These are phyloP conservation scores for Parnassius orleans DNA, from an alignment of 2,888 invertebrate genomes.

Conservation along the genomic window DNA sequence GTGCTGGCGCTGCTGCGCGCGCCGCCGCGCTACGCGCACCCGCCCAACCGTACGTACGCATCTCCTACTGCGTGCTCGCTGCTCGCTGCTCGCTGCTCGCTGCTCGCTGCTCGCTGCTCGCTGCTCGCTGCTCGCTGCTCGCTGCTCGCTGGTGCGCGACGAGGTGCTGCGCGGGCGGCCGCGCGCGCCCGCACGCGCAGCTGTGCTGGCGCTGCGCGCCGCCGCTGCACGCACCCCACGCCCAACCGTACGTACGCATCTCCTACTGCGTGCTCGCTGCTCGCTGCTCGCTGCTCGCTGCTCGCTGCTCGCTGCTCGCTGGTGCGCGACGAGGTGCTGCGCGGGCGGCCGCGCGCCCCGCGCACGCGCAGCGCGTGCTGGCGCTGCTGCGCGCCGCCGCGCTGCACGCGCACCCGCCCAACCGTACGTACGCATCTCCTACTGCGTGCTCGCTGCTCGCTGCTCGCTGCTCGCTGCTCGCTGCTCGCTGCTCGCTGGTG, in stretches of 20 bases:
- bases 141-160: too few species aligned
- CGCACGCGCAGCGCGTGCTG: slow-evolving; percentile 82
- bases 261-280: too few species aligned
- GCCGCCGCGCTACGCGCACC: slow-evolving; percentile 38
- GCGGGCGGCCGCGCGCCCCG: slow-evolving; percentile 89
- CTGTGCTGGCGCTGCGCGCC: slow-evolving; percentile 65
- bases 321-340: slow-evolving; percentile 32
- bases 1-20: slow-evolving; percentile 81
- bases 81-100: too few species aligned
- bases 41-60: slow-evolving; percentile 44
- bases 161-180: slow-evolving; percentile 36
- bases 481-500: too few species aligned
- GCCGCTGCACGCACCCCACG: slow-evolving; percentile 26
- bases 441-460: too few species aligned
- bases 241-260: neutral
- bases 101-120: too few species aligned
- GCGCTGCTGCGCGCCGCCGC: slow-evolving; percentile 82
- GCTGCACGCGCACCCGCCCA: slow-evolving; percentile 42
- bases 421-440: slow-evolving; percentile 18
- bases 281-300: too few species aligned
- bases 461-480: too few species aligned
- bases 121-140: too few species aligned
- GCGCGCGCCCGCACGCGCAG: slow-evolving; percentile 81
- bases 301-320: too few species aligned
- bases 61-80: too few species aligned